Base-by-base conservation (phyloP, 1,140 invertebrate genomes). In the Paraescarpia echinospica region DNA sequence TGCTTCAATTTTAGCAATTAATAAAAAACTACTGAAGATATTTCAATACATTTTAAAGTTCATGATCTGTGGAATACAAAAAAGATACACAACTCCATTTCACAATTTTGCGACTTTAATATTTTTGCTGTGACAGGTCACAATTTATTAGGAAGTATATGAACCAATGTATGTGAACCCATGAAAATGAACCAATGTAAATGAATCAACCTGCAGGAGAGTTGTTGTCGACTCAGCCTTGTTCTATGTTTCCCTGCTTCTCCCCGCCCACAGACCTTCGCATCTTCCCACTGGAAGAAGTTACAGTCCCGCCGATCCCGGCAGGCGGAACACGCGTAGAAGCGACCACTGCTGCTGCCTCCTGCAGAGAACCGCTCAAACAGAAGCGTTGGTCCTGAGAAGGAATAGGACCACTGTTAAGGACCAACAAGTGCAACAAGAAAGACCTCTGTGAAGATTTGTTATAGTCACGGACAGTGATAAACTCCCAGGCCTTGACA, bases 281-380 rank as follows among this genome's bases (percentile, higher is more conserved):
- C 94, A 94, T 95, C 94, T 89, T 92, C 94, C 94, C 94, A 94
- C 35, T 94, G 95, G 93, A 95, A 98, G 95, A 98, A 97, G 6
- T 96, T 96, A 94, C 98, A 98, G 0, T 97, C 95, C 94, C 98
- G 98, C 93, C 97, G 95, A 94, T 98, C 97, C 93, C 98, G 97
- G 94, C 97, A 98, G 2, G 98, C 98, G 1, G 98, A 97, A 95
- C 98, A 98, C 0, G 97, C 97, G 95, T 97, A 98, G 95, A 97
- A 98, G 93, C 96, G 96, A 35, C 93, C 91, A 6, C 92, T 91
- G 22, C 51, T 89, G 22, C 94, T 95, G 34, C 94, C 93, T 14
- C 95, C 94, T 41, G 96, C 92, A 14, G 94, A 93, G 92, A 95
- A 95, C 93, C 95, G 96, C 41, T 97, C 97, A 96, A 98, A 98